Percentiles rank a stretch among this genome's conserved stretches.
Conservation (phyloP, 2,797 vertebrate species). For the Phrynocephalus vlangalii region DNA sequence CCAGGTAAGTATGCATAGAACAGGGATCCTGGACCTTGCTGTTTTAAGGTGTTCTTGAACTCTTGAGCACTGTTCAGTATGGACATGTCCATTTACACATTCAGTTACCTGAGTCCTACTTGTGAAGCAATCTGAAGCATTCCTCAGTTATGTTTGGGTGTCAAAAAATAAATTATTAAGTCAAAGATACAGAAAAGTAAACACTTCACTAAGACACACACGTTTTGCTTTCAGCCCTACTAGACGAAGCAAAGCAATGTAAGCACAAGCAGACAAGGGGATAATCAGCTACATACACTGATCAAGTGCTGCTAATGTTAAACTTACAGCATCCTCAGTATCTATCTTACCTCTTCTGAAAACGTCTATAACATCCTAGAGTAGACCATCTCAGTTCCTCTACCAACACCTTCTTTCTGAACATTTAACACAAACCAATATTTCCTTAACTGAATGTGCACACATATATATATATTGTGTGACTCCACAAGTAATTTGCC, state of each 20-base stretch:
- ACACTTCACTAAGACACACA: not conserved
- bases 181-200: not conserved
- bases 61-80: not conserved
- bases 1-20: not conserved
- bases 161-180: not conserved
- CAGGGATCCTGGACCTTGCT: not conserved
- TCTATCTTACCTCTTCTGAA: not conserved
- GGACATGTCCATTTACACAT: not conserved
- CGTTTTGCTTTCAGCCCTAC: not conserved
- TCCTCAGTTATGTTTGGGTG: not conserved
- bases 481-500: not conserved
- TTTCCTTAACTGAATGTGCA: not conserved
- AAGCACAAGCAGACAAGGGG: not conserved
- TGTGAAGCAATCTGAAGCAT: not conserved
- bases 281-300: not conserved
- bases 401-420: not conserved
- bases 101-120: not conserved
- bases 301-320: not conserved
- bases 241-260: not conserved
- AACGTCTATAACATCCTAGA: not conserved
- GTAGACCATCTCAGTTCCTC: not conserved
- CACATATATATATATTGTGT: too few relatives aligned
- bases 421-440: not conserved
- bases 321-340: not conserved
- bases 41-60: not conserved